Evolutionary conservation across 2,888 invertebrate species (phyloP), one percentile per base, ranked within the genome.

Genomic region (Oxycera nigricornis): DNA sequence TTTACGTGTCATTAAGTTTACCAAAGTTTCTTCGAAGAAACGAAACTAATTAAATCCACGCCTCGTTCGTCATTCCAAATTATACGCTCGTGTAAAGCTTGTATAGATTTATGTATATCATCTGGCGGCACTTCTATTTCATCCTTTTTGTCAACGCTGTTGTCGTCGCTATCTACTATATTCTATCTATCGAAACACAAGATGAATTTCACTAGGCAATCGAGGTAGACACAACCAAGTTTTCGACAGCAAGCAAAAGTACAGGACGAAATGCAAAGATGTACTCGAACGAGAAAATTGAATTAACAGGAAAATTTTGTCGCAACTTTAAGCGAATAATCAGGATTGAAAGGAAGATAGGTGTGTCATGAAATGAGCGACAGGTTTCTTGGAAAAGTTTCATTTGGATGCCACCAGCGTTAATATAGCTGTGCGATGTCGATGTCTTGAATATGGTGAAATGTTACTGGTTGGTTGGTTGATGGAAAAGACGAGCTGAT

Each of bases 1-100:
- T 68, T 68, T 68, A 68, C 68, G 68, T 68, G 50, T 24, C 46
- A 68, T 30, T 50, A 68, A 68, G 50, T 68, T 50, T 28, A 50
- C 26, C 50, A 28, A 68, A 68, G 30, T 52, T 68, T 50, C 68
- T 50, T 17, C 22, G 31, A 28, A 68, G 50, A 68, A 68, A 68
- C 30, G 50, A 52, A 50, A 50, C 30, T 67, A 67, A 67, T 67
- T 68, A 68, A 50, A 68, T 50, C 68, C 68, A 68, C 30, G 50
- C 68, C 68, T 68, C n/a, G 28, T 46, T 52, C 68, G 68, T 39
- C 41, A 26, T 52, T 67, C 67, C 31, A 50, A 68, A 14, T 62
- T 55, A 46, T 17, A 59, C 39, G 62, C 62, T 39, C 62, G 62
- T 62, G 50, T 24, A 17, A 68, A 68, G 52, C 52, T 68, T 68